phyloP scores from a whole-genome alignment of 2,888 invertebrate species.

The Bedellia somnulentella region DNA sequence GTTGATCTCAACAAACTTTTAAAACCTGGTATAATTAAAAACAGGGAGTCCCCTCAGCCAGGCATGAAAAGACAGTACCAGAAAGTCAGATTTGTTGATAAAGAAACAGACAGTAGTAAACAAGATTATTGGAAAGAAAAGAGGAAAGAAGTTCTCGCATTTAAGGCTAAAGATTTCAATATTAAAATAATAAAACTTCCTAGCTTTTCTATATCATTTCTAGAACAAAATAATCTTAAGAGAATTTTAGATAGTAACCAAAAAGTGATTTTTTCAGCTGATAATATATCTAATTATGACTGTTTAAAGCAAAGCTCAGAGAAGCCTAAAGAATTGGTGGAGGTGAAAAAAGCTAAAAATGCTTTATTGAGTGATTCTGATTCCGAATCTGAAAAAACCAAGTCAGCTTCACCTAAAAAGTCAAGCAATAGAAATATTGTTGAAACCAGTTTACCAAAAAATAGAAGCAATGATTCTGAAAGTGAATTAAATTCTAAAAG shows the following conservation, averaged over 20 bases:
- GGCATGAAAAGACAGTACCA: slow-evolving; percentile 8
- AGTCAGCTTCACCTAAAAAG: no score
- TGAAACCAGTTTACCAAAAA: no score
- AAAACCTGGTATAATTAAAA: slow-evolving; percentile 19
- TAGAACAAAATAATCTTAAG: slow-evolving; percentile 21
- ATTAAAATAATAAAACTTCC: slow-evolving; percentile 26
- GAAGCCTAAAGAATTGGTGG: no score
- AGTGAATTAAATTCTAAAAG: no score
- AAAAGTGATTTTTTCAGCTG: no score
- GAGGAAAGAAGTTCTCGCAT: slow-evolving; percentile 24
- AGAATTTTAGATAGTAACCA: slow-evolving; percentile 25
- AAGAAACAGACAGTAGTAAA: slow-evolving; percentile 15
- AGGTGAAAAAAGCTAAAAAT: no score
- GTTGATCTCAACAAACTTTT: slow-evolving; percentile 37
- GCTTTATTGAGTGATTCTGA: no score
- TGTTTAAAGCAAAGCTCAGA: no score
- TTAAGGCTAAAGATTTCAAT: slow-evolving; percentile 27
- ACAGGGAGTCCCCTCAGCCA: not conserved
- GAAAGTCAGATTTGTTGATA: slow-evolving; percentile 8
- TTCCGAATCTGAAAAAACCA: no score
- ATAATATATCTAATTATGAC: no score
- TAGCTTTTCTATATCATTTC: slow-evolving; percentile 19
- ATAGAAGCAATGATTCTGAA: no score
- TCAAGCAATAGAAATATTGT: no score
- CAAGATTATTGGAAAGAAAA: slow-evolving; percentile 15